These are phyloP conservation scores for Drosophila mojavensis DNA, from an alignment of 1,140 invertebrate genomes.

Conservation along the genomic window DNA sequence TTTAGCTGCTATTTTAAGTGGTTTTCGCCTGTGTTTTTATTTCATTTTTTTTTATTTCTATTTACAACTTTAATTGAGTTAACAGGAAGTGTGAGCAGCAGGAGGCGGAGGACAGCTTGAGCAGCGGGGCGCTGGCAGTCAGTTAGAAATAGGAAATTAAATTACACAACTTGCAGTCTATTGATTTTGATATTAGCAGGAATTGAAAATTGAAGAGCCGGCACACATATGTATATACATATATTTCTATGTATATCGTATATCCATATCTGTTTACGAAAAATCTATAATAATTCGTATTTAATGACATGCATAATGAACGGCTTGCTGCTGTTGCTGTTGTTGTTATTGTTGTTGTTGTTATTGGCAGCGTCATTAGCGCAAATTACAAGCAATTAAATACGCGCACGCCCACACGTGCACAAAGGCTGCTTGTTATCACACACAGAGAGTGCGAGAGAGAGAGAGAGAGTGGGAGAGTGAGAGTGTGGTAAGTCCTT, in stretches of 20 bases:
- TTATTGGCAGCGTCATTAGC: slow-evolving; percentile 69
- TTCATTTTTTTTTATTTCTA: slow-evolving; percentile 12
- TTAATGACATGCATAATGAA: slow-evolving; percentile 59
- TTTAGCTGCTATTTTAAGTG: slow-evolving; percentile 47
- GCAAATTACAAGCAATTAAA: slow-evolving; percentile 79
- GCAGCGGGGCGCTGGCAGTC: not conserved
- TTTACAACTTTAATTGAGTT: slow-evolving; percentile 52
- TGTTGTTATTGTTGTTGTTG: slow-evolving; percentile 39
- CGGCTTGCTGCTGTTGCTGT: slow-evolving; percentile 41
- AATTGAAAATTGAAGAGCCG: slow-evolving; percentile 21
- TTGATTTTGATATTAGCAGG: slow-evolving; percentile 56
- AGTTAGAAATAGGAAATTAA: slow-evolving; percentile 28
- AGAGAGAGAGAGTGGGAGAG: not conserved
- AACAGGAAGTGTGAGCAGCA: not conserved
- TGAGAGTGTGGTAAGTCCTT: not conserved
- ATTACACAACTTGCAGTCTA: slow-evolving; percentile 50
- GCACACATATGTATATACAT: not conserved
- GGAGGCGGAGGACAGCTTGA: not conserved
- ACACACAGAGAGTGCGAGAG: not conserved
- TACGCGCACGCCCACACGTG: slow-evolving; percentile 36
- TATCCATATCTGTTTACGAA: slow-evolving; percentile 10
- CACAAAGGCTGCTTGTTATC: slow-evolving; percentile 47
- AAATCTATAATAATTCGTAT: slow-evolving; percentile 59
- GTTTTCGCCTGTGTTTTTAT: slow-evolving; percentile 28
- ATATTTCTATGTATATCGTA: too few species aligned